Conservation (phyloP, 2,888 invertebrate species). For the Timandra comae region DNA sequence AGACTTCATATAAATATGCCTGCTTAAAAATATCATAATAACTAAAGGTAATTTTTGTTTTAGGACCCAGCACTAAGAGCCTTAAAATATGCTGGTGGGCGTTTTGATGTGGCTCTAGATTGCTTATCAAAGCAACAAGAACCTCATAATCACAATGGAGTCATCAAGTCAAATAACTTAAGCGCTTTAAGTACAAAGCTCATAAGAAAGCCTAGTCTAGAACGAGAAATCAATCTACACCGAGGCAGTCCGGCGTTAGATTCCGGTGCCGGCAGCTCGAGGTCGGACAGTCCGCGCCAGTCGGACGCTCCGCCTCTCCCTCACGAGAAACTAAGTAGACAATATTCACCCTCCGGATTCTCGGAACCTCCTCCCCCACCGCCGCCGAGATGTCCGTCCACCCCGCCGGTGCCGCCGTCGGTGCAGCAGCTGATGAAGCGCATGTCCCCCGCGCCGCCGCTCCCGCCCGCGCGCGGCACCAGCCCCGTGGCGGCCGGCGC, state of each 20-base stretch:
- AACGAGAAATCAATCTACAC: constrained; percentile 85
- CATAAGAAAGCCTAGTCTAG: constrained; percentile 91
- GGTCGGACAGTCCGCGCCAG: constrained; percentile 91
- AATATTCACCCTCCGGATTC: constrained; percentile 82
- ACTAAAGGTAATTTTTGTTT: constrained; percentile 31
- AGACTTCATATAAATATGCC: too few species aligned
- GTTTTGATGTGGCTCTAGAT: constrained; percentile 83
- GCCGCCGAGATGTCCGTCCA: constrained; percentile 84
- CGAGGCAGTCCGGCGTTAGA: constrained; percentile 92
- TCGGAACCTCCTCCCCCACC: constrained; percentile 84
- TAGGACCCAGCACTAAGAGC: constrained; percentile 83
- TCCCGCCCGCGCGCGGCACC: constrained; percentile 81
- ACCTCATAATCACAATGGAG: constrained; percentile 72
- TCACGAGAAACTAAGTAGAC: constrained; percentile 79
- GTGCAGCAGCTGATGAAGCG: constrained; percentile 76
- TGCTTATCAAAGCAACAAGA: constrained; percentile 80
- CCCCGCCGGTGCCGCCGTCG: constrained; percentile 81
- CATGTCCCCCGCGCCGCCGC: constrained; percentile 80
- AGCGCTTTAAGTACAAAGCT: constrained; percentile 82
- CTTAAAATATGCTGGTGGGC: constrained; percentile 81
- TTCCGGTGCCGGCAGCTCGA: constrained; percentile 91
- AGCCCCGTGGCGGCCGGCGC: constrained; percentile 85
- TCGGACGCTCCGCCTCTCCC: constrained; percentile 77
- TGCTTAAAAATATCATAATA: too few species aligned
- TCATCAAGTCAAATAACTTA: constrained; percentile 72